Percentiles rank a stretch among this genome's conserved stretches.
phyloP scores from a whole-genome alignment of 2,113 vertebrate species.

The Calypte anna region DNA sequence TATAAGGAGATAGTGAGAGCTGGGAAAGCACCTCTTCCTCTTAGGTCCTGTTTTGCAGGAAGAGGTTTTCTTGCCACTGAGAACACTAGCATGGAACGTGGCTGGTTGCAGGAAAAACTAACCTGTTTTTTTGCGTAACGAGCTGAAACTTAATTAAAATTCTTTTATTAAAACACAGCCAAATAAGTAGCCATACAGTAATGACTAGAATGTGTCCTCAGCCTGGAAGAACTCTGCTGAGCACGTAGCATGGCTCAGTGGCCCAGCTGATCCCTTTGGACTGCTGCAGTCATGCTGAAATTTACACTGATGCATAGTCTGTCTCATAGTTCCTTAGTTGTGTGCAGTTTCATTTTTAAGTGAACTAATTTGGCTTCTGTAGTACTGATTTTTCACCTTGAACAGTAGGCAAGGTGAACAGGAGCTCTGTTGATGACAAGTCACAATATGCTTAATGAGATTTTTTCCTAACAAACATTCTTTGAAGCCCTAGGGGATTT shows the following conservation, averaged over 20 bases:
- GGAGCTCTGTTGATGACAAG: background rate
- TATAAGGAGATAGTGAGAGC: background rate
- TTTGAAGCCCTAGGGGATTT: background rate
- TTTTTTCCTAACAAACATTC: background rate
- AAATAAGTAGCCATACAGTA: constrained; percentile 19
- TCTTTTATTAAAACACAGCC: constrained; percentile 17
- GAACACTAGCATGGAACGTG: background rate
- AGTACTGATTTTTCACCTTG: background rate
- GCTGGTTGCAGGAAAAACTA: background rate
- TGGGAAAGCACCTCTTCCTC: background rate
- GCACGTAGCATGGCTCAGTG: background rate
- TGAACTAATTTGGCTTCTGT: background rate
- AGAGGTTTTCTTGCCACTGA: background rate
- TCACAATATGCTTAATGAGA: background rate
- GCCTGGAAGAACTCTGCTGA: background rate
- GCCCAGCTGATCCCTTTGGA: background rate
- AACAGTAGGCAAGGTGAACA: background rate
- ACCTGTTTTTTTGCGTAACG: background rate
- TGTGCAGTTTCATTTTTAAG: background rate
- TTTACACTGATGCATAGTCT: background rate
- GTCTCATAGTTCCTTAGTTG: background rate
- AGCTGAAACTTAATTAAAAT: constrained; percentile 57
- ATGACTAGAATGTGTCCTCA: constrained; percentile 27
- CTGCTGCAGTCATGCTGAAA: background rate
- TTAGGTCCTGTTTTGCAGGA: background rate